Evolutionary conservation across 2,888 invertebrate species (phyloP).

Genomic region (Cremastobaeus sp.): DNA sequence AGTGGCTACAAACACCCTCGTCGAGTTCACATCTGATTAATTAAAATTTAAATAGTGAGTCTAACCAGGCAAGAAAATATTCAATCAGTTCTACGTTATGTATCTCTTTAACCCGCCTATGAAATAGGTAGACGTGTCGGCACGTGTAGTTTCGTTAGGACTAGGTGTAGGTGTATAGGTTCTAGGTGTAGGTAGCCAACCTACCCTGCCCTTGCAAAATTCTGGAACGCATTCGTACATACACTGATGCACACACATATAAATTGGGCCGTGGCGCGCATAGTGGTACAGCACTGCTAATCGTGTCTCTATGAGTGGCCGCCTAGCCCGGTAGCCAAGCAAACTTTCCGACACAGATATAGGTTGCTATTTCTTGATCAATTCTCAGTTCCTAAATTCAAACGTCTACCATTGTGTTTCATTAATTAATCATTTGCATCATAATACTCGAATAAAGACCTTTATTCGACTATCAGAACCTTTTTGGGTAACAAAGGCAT

Average conservation of each 20-base stretch:
- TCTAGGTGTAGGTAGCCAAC: slow-evolving; percentile 73
- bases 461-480: too few relatives aligned
- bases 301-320: slow-evolving; percentile 75
- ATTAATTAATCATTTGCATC: too few relatives aligned
- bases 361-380: slow-evolving; percentile 40
- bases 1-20: slow-evolving; percentile 53
- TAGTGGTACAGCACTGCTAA: slow-evolving; percentile 75
- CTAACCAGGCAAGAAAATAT: slow-evolving; percentile 44
- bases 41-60: slow-evolving; percentile 23
- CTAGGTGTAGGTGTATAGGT: slow-evolving; percentile 75
- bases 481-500: too few relatives aligned
- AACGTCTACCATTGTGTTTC: too few relatives aligned
- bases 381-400: slow-evolving; percentile 34
- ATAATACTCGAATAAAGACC: too few relatives aligned
- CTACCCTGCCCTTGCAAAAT: slow-evolving; percentile 69
- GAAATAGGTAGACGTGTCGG: slow-evolving; percentile 72
- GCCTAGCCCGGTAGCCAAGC: slow-evolving; percentile 71
- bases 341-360: slow-evolving; percentile 62
- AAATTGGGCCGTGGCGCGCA: slow-evolving; percentile 72
- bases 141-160: slow-evolving; percentile 73
- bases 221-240: slow-evolving; percentile 65
- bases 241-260: slow-evolving; percentile 64
- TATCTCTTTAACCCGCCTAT: slow-evolving; percentile 59
- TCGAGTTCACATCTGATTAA: background rate
- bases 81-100: slow-evolving; percentile 43